A percentile compares a stretch with the other conserved stretches of the same genome.
phyloP scores from a whole-genome alignment of 2,113 vertebrate genomes.

The Gnathonemus echidnorhynchus region DNA sequence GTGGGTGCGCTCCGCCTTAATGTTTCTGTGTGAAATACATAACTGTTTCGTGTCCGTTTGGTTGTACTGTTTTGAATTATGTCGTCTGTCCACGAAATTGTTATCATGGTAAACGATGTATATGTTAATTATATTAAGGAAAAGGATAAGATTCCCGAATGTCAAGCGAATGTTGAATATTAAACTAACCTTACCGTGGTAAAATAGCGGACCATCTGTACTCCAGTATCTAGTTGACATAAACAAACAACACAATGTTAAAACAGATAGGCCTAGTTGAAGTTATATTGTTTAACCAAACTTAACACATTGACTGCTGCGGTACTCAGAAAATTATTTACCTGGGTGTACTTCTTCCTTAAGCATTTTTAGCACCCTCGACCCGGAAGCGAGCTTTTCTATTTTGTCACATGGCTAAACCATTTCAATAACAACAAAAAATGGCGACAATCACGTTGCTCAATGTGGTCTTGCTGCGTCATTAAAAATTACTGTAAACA shows the following conservation, averaged over 20 bases:
- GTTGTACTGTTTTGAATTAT: too few species aligned
- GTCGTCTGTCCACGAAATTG: too few species aligned
- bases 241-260: not conserved
- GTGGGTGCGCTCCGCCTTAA: too few species aligned
- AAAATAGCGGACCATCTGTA: not conserved
- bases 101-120: too few species aligned
- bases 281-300: not conserved
- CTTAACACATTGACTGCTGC: not conserved
- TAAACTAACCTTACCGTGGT: too few species aligned
- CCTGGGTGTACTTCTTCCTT: not conserved
- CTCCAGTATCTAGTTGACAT: not conserved
- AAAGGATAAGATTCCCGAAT: too few species aligned
- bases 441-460: slow-evolving; percentile 87
- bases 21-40: too few species aligned
- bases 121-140: too few species aligned
- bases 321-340: not conserved
- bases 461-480: slow-evolving; percentile 79
- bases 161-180: too few species aligned
- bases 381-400: slow-evolving; percentile 60
- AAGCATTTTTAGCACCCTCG: slow-evolving; percentile 16
- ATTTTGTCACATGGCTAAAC: slow-evolving; percentile 76
- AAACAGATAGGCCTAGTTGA: not conserved
- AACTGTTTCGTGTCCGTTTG: too few species aligned
- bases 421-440: slow-evolving; percentile 89
- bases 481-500: slow-evolving; percentile 74